Evolutionary conservation across 2,797 vertebrate genomes (phyloP), one percentile per base, ranked within the genome.

Genomic region (Poeciliopsis turneri): DNA sequence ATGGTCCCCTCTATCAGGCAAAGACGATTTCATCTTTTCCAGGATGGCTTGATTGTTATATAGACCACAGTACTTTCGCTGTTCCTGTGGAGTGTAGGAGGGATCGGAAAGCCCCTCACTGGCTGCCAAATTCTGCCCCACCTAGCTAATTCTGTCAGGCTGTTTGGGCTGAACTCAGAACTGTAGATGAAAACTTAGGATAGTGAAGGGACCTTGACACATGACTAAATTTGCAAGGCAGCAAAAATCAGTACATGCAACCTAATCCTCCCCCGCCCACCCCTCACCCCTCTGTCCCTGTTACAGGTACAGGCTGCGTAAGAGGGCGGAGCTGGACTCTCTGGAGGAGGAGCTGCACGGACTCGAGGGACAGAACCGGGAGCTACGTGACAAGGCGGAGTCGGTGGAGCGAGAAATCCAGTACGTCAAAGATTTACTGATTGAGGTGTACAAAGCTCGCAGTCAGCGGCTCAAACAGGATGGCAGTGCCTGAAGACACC

Each of bases 391-490:
- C 93, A 97, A 97, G 94, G 97, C 97, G 0, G 97, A 98, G 92
- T 98, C 97, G 0, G 97, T 98, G 92, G 97, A 98, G 90, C 94
- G 97, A 64, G 97, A 98, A 90, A 98, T 98, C 93, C 97, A 98
- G 86, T 98, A 98, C 1, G 97, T 98, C 81, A 98, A 98, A 92
- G 97, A 98, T 88, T 93, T 98, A 82, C 96, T 98, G 83, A 98
- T 98, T n/a, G 97, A 98, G 91, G 97, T 98, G 87, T 98, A 98
- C 93, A 98, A 98, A 91, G 97, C 97, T 46, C 96, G 97, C 72
- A 98, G 97, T 91, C 97, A 98, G 95, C 94, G 97, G 88, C 93
- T 95, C 80, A 96, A 96, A 90, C 95, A 96, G 88, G 96, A 96
- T 76, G 95, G 93, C 94, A 94, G 93, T 92, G 95, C 95, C 94